Evolutionary conservation across 2,113 vertebrate species (phyloP), one percentile per base, ranked within the genome.

Genomic region (Smithornis capensis): DNA sequence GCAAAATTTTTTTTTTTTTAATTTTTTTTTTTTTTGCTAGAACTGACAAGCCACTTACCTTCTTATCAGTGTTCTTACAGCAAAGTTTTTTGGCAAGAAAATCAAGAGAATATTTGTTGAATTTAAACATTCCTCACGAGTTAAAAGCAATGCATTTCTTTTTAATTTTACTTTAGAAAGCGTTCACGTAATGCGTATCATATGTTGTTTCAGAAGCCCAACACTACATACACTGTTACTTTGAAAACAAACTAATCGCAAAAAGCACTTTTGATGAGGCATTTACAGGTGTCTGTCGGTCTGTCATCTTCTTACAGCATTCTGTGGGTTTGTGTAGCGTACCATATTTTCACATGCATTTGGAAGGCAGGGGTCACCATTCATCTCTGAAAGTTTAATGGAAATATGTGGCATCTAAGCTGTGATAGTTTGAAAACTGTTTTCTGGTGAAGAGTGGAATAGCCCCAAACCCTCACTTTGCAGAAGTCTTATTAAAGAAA

Each of bases 101-200:
- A 87, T n/a, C 75, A 94, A 88, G 87, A 89, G 24, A 88, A 35
- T 89, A 82, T 94, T 95, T 85, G n/a, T 92, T 73, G 45, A 92
- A 89, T 90, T 89, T 86, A 91, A 65, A 95, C 31, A 76, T 40
- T 71, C 50, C 31, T 88, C 23, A 6, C 9, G 45, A 65, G 37
- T 85, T 76, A 77, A 94, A 94, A 94, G 70, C 40, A 78, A 71
- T 75, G 56, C 7, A 45, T 74, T 96, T 93, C 37, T 62, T 75
- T 95, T 21, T 28, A 31, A 89, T 87, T 70, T 45, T 79, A 52
- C 79, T 91, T 95, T 45, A 85, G 23, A 93, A 91, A 69, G 29
- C 4, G 2, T 79, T 95, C 45, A 45, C 15, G 23, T 52, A 87
- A 24, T 42, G 28, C 64, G n/a, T 68, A 25, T 29, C 22, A 37